A percentile compares a stretch with the other conserved stretches of the same genome.
Evolutionary conservation across 2,113 vertebrate species (phyloP).

Genomic region (Microcebus murinus): DNA sequence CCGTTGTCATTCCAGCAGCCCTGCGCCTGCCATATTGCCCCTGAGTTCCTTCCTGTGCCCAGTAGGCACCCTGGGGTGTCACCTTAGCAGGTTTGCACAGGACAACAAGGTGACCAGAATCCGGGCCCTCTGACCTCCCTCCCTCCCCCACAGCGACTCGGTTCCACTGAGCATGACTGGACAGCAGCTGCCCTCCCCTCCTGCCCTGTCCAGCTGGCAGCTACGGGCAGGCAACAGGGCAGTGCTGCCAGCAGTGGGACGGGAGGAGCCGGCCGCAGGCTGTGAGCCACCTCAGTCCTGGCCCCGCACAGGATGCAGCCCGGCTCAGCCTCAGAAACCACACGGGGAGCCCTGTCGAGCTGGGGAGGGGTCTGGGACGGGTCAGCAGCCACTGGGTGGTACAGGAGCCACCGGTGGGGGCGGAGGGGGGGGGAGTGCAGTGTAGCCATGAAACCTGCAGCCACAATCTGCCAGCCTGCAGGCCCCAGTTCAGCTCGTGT

Average conservation of each 20-base stretch:
- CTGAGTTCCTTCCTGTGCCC: not conserved
- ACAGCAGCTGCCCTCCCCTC: not conserved
- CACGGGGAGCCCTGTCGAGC: not conserved
- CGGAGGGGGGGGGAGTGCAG: too few species aligned
- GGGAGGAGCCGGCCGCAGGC: not conserved
- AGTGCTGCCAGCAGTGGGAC: not conserved
- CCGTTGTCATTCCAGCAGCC: not conserved
- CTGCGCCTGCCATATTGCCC: not conserved
- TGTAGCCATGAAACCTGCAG: not conserved
- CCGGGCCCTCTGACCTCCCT: not conserved
- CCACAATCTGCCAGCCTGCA: not conserved
- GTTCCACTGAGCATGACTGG: not conserved
- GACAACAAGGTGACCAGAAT: not conserved
- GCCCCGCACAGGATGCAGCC: not conserved
- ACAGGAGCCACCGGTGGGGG: too few species aligned
- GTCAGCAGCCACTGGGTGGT: not conserved
- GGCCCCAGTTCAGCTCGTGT: fast-evolving
- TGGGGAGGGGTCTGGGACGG: fast-evolving
- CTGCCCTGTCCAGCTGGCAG: not conserved
- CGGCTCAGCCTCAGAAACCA: not conserved
- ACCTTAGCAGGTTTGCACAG: not conserved
- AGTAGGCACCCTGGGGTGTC: not conserved
- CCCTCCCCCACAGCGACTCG: not conserved
- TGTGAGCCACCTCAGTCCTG: fast-evolving
- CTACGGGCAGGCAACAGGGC: not conserved